Conservation (phyloP, 2,797 vertebrate species). For the Picus viridis region DNA sequence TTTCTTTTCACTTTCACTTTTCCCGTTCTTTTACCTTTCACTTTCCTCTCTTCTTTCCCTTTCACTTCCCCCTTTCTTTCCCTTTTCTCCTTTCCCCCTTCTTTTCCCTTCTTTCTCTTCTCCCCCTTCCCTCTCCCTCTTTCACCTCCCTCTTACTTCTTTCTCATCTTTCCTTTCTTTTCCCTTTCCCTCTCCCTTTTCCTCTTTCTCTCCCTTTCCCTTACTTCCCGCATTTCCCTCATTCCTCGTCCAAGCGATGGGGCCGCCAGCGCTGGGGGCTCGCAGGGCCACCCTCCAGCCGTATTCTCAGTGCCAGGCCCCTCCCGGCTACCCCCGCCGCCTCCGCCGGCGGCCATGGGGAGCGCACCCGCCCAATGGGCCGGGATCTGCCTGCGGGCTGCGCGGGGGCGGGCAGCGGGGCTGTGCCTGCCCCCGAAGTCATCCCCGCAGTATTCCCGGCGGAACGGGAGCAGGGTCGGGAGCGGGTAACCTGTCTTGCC, state of each 20-base stretch:
- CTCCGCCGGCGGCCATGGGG: not conserved
- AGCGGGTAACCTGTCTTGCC: conserved; percentile 30
- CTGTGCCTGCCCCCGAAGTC: not conserved
- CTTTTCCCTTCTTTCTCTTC: no score
- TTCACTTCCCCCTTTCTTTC: not conserved
- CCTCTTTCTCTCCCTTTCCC: no score
- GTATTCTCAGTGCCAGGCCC: not conserved
- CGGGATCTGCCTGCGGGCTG: not conserved
- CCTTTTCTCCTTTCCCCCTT: no score
- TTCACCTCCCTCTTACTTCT: not conserved
- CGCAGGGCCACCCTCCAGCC: not conserved
- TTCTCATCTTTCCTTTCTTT: not conserved
- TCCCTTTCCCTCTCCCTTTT: not conserved
- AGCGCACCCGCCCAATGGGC: not conserved
- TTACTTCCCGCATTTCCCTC: no score
- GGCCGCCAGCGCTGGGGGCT: no score
- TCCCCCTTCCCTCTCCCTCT: not conserved
- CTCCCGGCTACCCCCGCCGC: not conserved
- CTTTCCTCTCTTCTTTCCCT: not conserved
- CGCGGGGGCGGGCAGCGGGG: not conserved
- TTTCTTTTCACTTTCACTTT: not conserved
- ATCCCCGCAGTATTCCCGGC: not conserved
- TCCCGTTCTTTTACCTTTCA: no score
- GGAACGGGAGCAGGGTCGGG: not conserved
- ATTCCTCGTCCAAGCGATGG: no score